A percentile compares a stretch with the other conserved stretches of the same genome.
phyloP scores from a whole-genome alignment of 2,113 vertebrate genomes.

The Malaclemys terrapin region DNA sequence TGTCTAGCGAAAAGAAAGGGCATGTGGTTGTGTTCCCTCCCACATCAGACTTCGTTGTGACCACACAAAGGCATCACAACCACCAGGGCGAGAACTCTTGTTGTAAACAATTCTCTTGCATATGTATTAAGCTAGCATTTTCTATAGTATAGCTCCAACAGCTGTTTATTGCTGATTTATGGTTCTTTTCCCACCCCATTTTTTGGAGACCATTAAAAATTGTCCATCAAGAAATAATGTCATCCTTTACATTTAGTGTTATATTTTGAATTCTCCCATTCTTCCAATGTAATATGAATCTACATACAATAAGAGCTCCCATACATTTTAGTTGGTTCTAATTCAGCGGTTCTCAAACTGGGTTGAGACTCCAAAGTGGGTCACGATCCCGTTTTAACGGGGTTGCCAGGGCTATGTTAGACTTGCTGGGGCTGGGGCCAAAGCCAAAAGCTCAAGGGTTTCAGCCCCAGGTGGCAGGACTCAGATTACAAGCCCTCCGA shows the following conservation, averaged over 20 bases:
- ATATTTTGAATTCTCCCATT: neutral
- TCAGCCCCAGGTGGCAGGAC: no score
- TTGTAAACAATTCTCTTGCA: neutral
- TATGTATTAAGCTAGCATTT: neutral
- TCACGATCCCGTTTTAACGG: no score
- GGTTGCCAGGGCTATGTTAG: no score
- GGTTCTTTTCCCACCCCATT: neutral
- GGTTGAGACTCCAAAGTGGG: no score
- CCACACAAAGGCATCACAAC: fast-evolving
- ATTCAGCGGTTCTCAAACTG: no score
- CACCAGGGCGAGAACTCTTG: neutral
- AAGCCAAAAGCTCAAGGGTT: no score
- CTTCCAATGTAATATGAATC: constrained; percentile 3
- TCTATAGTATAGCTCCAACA: fast-evolving
- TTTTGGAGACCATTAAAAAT: neutral
- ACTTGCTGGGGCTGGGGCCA: no score
- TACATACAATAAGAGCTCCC: neutral
- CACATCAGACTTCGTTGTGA: neutral
- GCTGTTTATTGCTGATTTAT: neutral
- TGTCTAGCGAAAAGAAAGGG: neutral
- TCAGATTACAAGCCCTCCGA: no score
- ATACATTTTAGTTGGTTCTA: neutral
- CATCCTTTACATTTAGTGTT: neutral
- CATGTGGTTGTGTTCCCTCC: neutral
- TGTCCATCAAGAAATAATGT: neutral